phyloP scores from a whole-genome alignment of 2,797 vertebrate genomes.

The Nyctibius grandis region DNA sequence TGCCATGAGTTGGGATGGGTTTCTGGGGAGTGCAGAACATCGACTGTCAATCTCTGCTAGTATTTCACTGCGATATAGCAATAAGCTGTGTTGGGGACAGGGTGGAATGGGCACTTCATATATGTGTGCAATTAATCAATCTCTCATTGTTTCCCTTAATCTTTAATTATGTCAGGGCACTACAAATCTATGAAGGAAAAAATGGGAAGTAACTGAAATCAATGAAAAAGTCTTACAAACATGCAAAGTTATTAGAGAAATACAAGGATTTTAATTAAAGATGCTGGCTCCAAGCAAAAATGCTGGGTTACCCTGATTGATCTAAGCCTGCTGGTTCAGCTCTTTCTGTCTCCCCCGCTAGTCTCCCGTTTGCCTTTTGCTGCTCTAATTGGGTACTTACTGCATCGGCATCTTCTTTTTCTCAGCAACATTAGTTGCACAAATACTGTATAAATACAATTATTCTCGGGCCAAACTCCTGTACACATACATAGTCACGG shows the following conservation, averaged over 20 bases:
- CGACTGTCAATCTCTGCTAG: not conserved
- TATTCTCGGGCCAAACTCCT: not conserved
- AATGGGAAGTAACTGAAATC: conserved; percentile 69
- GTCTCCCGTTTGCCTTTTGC: not conserved
- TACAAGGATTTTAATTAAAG: conserved; percentile 76
- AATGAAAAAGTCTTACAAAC: conserved; percentile 61
- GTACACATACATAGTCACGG: not conserved
- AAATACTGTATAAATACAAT: conserved; percentile 17
- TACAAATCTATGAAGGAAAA: conserved; percentile 20
- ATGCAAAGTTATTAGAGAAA: conserved; percentile 69
- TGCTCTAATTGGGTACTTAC: conserved; percentile 52
- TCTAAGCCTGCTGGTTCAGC: conserved; percentile 65
- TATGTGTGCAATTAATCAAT: not conserved
- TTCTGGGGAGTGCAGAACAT: not conserved
- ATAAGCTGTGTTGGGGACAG: not conserved
- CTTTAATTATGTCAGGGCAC: conserved; percentile 37
- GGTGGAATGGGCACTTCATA: not conserved
- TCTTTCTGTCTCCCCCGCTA: not conserved
- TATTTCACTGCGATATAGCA: not conserved
- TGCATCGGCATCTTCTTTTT: not conserved
- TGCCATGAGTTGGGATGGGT: accelerated
- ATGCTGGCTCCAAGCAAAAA: conserved; percentile 58
- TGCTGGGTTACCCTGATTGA: conserved; percentile 46
- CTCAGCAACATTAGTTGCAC: conserved; percentile 18
- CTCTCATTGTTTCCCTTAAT: conserved; percentile 35